Evolutionary conservation across 2,888 invertebrate genomes (phyloP).

Genomic region (Cynaeus angustus): DNA sequence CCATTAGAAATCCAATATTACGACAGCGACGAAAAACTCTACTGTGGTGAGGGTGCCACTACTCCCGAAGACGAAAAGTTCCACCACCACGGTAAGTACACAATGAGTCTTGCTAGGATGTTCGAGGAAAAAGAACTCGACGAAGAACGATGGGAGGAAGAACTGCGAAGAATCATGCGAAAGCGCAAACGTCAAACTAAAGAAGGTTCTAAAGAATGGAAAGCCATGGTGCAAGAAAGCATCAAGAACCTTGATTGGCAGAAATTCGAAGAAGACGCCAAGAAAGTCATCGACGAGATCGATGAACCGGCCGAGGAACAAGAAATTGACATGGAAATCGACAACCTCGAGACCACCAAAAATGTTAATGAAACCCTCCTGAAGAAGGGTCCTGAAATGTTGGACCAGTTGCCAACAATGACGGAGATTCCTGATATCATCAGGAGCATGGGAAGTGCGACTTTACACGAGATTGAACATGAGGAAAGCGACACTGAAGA

Average conservation of each 20-base stretch:
- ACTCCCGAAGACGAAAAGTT: slow-evolving; percentile 74
- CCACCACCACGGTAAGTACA: slow-evolving; percentile 74
- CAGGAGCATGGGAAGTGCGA: slow-evolving; percentile 76
- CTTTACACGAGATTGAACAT: slow-evolving; percentile 74
- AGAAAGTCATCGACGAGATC: slow-evolving; percentile 71
- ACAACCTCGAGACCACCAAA: slow-evolving; percentile 76
- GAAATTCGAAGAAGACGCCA: slow-evolving; percentile 76
- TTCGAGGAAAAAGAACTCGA: slow-evolving; percentile 85
- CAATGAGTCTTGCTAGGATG: slow-evolving; percentile 80
- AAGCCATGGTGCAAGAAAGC: slow-evolving; percentile 78
- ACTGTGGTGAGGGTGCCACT: slow-evolving; percentile 82
- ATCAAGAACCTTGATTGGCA: slow-evolving; percentile 80
- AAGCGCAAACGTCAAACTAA: slow-evolving; percentile 67
- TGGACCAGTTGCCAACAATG: slow-evolving; percentile 77
- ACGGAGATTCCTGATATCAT: slow-evolving; percentile 79
- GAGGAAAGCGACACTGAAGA: slow-evolving; percentile 49
- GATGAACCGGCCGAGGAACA: slow-evolving; percentile 63
- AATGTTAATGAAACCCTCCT: slow-evolving; percentile 77
- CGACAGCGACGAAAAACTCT: slow-evolving; percentile 71
- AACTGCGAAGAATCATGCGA: slow-evolving; percentile 66
- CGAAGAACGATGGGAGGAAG: slow-evolving; percentile 78
- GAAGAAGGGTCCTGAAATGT: slow-evolving; percentile 72
- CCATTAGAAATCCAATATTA: slow-evolving; percentile 73
- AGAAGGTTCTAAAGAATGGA: slow-evolving; percentile 73
- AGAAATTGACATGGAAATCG: slow-evolving; percentile 72